Evolutionary conservation across 2,797 vertebrate genomes (phyloP), one percentile per base, ranked within the genome.

Genomic region (Silurus lanzhouensis): DNA sequence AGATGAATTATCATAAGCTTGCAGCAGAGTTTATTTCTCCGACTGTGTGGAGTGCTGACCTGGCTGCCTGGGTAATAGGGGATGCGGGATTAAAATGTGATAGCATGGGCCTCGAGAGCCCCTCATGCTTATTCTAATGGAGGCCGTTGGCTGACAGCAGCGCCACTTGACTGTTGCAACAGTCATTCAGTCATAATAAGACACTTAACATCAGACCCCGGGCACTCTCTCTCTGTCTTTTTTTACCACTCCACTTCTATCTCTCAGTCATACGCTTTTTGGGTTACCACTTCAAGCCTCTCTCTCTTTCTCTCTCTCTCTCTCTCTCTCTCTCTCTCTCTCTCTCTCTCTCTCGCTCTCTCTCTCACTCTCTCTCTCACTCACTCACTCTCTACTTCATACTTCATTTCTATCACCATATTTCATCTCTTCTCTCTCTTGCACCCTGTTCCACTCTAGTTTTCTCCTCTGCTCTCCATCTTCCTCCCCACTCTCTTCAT

Each of bases 71-170:
- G 89, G 93, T 95, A 94, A 95, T 93, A 92, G 94, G 94, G 91
- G 91, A 87, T 85, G 60, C 86, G 84, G 92, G 95, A 95, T 94
- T 95, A 95, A 95, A 96, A 93, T 90, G 92, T 91, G 93, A 91
- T 92, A 91, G 92, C 95, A 92, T 94, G 91, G 14, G 90, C 91
- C 92, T 93, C 93, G 89, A 95, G 95, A 93, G 94, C 93, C 92
- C 94, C 94, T 93, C 91, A 92, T 92, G 93, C 93, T 94, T 92
- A 92, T 93, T 95, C 93, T 92, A 95, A 95, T 94, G 93, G 93
- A 93, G 93, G 94, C 92, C 93, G 94, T 93, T 94, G 94, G 92
- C 92, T 92, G 93, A 92, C 90, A 88, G 90, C 92, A 89, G 86
- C 88, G 83, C 92, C 93, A 92, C 93, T 94, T 92, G 91, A 91